Percentiles rank a stretch among this genome's conserved stretches.
These are phyloP conservation scores for Solenopsis fugax DNA, from an alignment of 1,140 invertebrate species.

Conservation along the genomic window DNA sequence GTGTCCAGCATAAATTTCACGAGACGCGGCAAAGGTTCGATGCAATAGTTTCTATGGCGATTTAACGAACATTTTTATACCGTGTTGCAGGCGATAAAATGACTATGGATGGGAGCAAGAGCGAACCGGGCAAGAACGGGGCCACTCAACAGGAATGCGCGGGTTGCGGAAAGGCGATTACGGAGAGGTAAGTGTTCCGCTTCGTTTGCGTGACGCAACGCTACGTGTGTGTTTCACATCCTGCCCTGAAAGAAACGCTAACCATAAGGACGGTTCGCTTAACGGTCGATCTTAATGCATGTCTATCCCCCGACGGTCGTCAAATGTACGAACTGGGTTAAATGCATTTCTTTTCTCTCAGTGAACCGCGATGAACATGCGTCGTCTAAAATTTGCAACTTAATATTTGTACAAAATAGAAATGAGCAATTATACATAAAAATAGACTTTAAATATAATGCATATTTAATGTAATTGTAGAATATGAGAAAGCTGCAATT, in stretches of 20 bases:
- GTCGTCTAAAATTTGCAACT: not conserved
- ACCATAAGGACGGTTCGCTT: conserved; percentile 3
- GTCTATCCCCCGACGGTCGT: not conserved
- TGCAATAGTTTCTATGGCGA: not conserved
- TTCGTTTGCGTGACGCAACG: conserved; percentile 44
- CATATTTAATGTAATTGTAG: not conserved
- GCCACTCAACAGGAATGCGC: conserved; percentile 89
- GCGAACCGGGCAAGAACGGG: conserved; percentile 84
- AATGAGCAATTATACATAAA: not conserved
- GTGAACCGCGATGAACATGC: not conserved
- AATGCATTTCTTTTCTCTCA: not conserved
- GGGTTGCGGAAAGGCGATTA: conserved; percentile 92
- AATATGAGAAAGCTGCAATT: not conserved
- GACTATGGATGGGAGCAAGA: conserved; percentile 88
- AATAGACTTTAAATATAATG: not conserved
- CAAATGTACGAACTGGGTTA: conserved; percentile 14
- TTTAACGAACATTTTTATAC: not conserved
- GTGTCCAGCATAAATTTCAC: not conserved
- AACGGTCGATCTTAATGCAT: conserved; percentile 30
- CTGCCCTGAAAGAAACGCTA: not conserved
- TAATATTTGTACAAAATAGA: not conserved
- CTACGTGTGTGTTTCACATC: conserved; percentile 2
- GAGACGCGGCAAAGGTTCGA: not conserved
- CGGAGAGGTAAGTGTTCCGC: conserved; percentile 87
- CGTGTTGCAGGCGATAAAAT: conserved; percentile 77